Evolutionary conservation across 2,797 vertebrate genomes (phyloP), one percentile per base, ranked within the genome.

Genomic region (Lates japonicus): DNA sequence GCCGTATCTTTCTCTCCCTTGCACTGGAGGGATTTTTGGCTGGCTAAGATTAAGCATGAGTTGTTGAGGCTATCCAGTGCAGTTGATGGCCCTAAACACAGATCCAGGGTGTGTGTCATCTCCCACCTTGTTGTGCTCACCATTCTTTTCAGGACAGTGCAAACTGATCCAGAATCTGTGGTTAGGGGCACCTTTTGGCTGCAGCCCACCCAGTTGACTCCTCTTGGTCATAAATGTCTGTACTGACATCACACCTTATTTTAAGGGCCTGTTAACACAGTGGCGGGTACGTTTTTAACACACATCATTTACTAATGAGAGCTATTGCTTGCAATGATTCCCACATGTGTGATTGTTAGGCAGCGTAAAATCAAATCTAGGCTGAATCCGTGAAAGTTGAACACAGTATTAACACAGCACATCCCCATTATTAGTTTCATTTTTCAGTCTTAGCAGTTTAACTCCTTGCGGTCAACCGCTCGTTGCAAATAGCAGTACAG

Each of bases 241-340:
- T 88, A 85, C 74, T 89, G 91, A 90, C 92, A 92, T 91, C 80
- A 91, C 86, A 90, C 88, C 88, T 93, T 92, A 90, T 94, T 95
- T 94, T 92, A 94, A 94, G 88, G 90, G 92, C 91, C 90, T 94
- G 92, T 94, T 92, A 93, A 92, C 86, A 78, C 90, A 92, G 87
- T 88, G 86, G 90, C 66, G 73, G 88, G 78, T 60, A 52, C 81
- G 64, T 84, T 74, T 77, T 66, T 73, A 83, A 71, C 54, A 85
- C 85, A 80, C 80, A 74, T 86, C 29, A 87, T 90, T 88, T 87
- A 77, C 87, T 89, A 89, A 91, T 83, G 74, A 90, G 68, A 87
- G 76, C 76, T 64, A 82, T 80, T 54, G 55, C 83, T 77, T 62
- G 4, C 80, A 87, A 90, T 81, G 74, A 75, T 75, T 91, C 81